Base-by-base conservation (phyloP, 2,888 invertebrate species). In the Hetaerina titia region DNA sequence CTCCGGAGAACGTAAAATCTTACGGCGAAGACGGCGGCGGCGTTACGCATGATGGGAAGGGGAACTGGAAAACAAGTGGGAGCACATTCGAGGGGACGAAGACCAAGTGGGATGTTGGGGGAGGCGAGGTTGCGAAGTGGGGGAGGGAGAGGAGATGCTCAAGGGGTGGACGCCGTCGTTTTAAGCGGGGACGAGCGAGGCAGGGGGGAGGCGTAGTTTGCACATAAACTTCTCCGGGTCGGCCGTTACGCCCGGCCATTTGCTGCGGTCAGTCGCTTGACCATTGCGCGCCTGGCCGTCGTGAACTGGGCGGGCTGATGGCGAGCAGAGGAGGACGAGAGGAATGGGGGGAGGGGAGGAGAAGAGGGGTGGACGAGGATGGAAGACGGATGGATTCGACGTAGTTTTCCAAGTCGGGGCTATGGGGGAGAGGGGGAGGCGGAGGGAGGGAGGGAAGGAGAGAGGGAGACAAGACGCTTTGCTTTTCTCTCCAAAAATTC, bases 241-340 rank as follows among this genome's bases (percentile, higher is more conserved):
- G 92, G 69, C 92, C 45, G 45, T 92, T 81, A 81, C 69, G 56
- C 56, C 31, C 22, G 81, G 69, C 69, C 92, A 92, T 92, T 92
- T 92, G 81, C 81, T 56, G 92, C 45, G 92, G 69, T 92, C 92
- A 74, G 56, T 74, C 92, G 92, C 64, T 69, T 64, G 90, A 90
- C 64, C 90, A 90, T 90, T 90, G 64, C 45, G 81, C 19, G 25
- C 2, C 81, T 13, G 31, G 60, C 58, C 60, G 25, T 31, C n/a
- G 88, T 19, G 13, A 9, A 45, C 22, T 19, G 69, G 15, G 69
- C 7, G 69, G 69, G 13, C n/a, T 7, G 7, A 69, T 31, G 13
- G 56, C 19, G 2, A 9, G 56, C 19, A 31, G 45, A 88, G 31
- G 25, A 11, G 87, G 81, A 4, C 17, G 15, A 7, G 87, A 6